Percentiles rank a stretch among this genome's conserved stretches.
These are phyloP conservation scores for Amazonetta brasiliensis DNA, from an alignment of 2,797 vertebrate species.

Conservation along the genomic window DNA sequence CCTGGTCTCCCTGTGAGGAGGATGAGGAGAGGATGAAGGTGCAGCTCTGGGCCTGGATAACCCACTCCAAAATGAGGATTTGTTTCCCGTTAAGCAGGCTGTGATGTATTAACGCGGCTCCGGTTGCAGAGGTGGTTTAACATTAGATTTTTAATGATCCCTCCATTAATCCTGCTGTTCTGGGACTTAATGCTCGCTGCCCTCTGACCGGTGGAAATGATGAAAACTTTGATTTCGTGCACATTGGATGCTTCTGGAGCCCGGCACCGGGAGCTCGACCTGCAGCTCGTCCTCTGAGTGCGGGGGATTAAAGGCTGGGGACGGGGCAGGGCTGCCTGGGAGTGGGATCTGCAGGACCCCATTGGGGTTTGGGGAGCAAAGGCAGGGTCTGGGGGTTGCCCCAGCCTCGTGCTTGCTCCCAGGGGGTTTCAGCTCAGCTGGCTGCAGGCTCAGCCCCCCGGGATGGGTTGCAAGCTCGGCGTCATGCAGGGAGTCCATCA, in stretches of 20 bases:
- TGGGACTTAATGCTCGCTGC: constrained; percentile 24
- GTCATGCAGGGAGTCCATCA: no score
- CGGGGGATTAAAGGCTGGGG: background rate
- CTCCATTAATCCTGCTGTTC: constrained; percentile 45
- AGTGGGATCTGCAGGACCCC: no score
- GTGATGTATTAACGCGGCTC: background rate
- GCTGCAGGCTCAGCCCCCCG: no score
- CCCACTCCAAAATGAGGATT: constrained; percentile 28
- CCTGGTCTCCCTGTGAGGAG: background rate
- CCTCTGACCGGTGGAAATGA: constrained; percentile 44
- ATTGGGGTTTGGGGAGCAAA: no score
- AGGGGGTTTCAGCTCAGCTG: no score
- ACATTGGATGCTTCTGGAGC: constrained; percentile 2
- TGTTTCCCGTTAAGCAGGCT: constrained; percentile 48
- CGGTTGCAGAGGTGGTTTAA: constrained; percentile 30
- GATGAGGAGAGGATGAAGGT: background rate
- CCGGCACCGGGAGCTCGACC: background rate
- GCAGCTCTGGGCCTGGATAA: background rate
- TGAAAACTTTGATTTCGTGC: constrained; percentile 49
- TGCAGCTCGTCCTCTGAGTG: background rate
- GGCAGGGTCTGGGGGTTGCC: no score
- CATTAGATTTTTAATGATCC: constrained; percentile 28
- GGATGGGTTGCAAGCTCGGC: no score
- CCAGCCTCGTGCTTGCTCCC: no score
- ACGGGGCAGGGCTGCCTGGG: background rate